Evolutionary conservation across 2,888 invertebrate genomes (phyloP).

Genomic region (Eustalomyia histrio): DNA sequence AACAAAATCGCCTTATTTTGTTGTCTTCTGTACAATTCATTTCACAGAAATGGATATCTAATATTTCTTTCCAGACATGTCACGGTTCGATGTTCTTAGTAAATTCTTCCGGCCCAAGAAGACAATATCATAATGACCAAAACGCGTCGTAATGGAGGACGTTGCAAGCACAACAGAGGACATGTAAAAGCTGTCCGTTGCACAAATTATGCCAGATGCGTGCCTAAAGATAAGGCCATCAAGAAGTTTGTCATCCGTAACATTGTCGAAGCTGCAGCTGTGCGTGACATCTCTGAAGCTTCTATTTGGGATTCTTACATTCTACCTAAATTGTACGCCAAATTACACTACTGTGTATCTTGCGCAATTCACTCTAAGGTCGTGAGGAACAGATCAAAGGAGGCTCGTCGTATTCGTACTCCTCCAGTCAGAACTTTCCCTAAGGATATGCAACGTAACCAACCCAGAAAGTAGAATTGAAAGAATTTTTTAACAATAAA

Average conservation of each 20-base stretch:
- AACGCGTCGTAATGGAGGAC: conserved; percentile 99
- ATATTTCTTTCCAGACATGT: too few relatives aligned
- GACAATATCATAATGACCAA: conserved; percentile 83
- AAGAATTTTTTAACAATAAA: too few relatives aligned
- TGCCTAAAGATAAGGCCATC: conserved; percentile 99
- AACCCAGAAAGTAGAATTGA: conserved; percentile 81
- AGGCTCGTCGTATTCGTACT: conserved; percentile 96
- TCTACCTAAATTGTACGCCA: conserved; percentile 98
- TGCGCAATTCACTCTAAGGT: conserved; percentile 99
- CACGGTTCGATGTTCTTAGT: too few relatives aligned
- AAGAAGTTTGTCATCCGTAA: conserved; percentile 99
- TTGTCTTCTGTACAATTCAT: too few relatives aligned
- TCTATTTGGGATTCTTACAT: conserved; percentile 96
- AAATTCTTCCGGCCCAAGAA: too few relatives aligned
- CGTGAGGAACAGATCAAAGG: conserved; percentile 98
- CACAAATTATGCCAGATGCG: conserved; percentile 99
- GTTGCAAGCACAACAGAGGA: conserved; percentile 99
- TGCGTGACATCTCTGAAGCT: conserved; percentile 98
- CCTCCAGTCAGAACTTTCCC: conserved; percentile 96
- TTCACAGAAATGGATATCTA: too few relatives aligned
- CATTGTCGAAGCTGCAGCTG: conserved; percentile 99
- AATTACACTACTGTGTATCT: conserved; percentile 99
- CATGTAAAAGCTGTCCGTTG: conserved; percentile 99
- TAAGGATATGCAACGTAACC: conserved; percentile 85
- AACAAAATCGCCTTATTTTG: too few relatives aligned